phyloP scores from a whole-genome alignment of 2,888 invertebrate species.

The Meloe dianella region DNA sequence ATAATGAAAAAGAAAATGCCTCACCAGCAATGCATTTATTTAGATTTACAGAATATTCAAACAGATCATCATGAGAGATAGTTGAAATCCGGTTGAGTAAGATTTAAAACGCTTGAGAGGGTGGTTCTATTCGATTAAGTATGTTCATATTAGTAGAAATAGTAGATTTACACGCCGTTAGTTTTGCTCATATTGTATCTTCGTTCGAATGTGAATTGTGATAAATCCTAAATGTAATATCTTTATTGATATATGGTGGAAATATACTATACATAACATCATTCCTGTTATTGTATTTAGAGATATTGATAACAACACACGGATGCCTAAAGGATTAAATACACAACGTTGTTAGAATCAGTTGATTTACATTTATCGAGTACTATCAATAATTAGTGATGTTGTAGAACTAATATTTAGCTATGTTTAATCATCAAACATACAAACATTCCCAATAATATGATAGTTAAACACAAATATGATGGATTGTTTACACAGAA shows the following conservation, averaged over 20 bases:
- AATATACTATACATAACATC: slow-evolving; percentile 34
- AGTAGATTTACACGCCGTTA: slow-evolving; percentile 34
- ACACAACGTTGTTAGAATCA: not conserved
- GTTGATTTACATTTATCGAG: not conserved
- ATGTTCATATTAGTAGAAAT: too few relatives aligned
- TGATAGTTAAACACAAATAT: too few relatives aligned
- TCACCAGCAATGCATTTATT: too few relatives aligned
- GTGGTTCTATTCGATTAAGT: too few relatives aligned
- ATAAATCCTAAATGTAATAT: slow-evolving; percentile 47
- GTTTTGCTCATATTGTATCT: slow-evolving; percentile 30
- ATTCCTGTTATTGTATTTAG: slow-evolving; percentile 27
- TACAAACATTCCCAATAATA: not conserved
- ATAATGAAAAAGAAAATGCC: not conserved
- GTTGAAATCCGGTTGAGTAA: too few relatives aligned
- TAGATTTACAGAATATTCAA: too few relatives aligned
- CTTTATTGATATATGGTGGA: slow-evolving; percentile 43
- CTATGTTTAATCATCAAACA: not conserved
- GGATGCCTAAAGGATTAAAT: not conserved
- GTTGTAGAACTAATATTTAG: not conserved
- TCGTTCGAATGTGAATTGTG: slow-evolving; percentile 45
- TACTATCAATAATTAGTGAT: not conserved
- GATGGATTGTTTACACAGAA: too few relatives aligned
- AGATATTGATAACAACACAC: not conserved
- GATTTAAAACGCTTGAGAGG: too few relatives aligned
- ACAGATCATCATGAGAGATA: too few relatives aligned